These are phyloP conservation scores for Austrofundulus limnaeus DNA, from an alignment of 2,113 vertebrate species.

Conservation along the genomic window DNA sequence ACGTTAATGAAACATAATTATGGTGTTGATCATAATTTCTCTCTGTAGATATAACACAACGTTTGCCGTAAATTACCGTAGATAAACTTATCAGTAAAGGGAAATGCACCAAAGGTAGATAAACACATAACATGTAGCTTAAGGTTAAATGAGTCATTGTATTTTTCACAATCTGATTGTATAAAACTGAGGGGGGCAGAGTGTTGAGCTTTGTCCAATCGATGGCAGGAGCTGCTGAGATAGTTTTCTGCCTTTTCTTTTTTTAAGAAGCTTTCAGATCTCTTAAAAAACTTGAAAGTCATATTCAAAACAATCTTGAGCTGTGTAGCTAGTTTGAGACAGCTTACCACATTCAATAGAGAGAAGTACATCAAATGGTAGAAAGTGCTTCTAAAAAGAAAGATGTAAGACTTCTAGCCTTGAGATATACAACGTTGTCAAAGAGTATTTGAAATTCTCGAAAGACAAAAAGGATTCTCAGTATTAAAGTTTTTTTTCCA, in stretches of 20 bases:
- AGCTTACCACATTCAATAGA: constrained; percentile 36
- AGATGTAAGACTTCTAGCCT: constrained; percentile 22
- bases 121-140: neutral
- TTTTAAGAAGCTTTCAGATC: neutral
- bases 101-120: neutral
- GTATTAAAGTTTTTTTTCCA: constrained; percentile 23
- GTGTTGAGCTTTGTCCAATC: constrained; percentile 2
- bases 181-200: neutral
- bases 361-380: constrained; percentile 16
- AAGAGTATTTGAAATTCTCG: constrained; percentile 37
- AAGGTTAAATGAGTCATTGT: neutral
- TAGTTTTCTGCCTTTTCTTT: neutral
- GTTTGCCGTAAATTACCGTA: no score
- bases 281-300: neutral
- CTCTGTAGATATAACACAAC: neutral
- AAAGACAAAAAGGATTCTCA: constrained; percentile 15
- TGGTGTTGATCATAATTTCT: neutral
- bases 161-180: neutral
- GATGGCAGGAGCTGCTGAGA: constrained; percentile 16
- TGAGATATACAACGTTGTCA: constrained; percentile 41
- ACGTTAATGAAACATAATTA: no score
- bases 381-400: constrained; percentile 28
- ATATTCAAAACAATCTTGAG: constrained; percentile 13
- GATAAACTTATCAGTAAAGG: neutral
- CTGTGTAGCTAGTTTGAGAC: constrained; percentile 28